Conservation (phyloP, 2,113 vertebrate species). For the Eretmochelys imbricata region DNA sequence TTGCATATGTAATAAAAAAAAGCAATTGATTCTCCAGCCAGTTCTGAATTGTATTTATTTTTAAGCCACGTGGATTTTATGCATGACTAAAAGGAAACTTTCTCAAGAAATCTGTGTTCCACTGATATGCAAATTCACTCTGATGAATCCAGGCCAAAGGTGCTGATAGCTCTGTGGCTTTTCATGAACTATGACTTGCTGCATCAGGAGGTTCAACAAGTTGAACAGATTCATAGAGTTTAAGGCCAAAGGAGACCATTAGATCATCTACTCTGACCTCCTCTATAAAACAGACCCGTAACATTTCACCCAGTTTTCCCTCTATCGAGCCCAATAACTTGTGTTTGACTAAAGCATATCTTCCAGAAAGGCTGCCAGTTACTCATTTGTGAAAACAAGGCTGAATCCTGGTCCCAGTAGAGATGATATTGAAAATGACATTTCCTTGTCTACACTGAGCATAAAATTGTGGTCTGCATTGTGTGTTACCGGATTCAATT, state of each 20-base stretch:
- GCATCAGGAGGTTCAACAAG: neutral
- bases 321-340: neutral
- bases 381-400: neutral
- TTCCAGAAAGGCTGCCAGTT: neutral
- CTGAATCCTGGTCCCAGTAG: neutral
- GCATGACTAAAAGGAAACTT: neutral
- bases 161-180: neutral
- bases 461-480: rapidly evolving
- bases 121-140: rapidly evolving
- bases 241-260: neutral
- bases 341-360: neutral
- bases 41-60: neutral
- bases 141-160: rapidly evolving
- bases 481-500: rapidly evolving
- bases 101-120: neutral
- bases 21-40: neutral
- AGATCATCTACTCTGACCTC: neutral
- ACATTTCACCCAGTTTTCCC: neutral
- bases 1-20: neutral
- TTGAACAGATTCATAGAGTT: neutral
- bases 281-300: neutral
- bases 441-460: neutral
- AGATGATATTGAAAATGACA: rapidly evolving
- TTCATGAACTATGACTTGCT: rapidly evolving
- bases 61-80: neutral